A percentile compares a stretch with the other conserved stretches of the same genome.
These are phyloP conservation scores for Bagarius yarrelli DNA, from an alignment of 2,113 vertebrate genomes.

Conservation along the genomic window DNA sequence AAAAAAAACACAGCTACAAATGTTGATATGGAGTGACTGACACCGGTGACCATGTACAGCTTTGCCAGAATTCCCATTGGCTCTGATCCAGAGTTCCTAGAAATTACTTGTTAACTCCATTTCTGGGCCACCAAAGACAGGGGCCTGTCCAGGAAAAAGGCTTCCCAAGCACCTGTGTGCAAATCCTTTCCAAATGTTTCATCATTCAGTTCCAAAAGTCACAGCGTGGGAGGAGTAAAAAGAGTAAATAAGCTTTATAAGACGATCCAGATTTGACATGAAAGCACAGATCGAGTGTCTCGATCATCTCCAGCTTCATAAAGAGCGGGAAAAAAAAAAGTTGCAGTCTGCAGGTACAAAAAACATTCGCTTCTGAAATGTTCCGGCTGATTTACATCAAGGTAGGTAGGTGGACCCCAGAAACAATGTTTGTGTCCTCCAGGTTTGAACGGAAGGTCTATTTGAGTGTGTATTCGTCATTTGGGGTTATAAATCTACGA, in stretches of 20 bases:
- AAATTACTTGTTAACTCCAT: background rate
- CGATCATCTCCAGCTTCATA: conserved; percentile 26
- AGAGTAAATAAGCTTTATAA: conserved; percentile 26
- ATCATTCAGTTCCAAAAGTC: conserved; percentile 20
- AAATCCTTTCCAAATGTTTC: background rate
- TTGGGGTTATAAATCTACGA: conserved; percentile 21
- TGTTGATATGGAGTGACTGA: conserved; percentile 18
- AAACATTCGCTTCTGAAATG: conserved; percentile 50
- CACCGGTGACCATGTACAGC: conserved; percentile 6
- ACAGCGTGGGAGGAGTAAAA: conserved; percentile 32
- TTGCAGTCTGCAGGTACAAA: conserved; percentile 47
- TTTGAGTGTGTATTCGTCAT: background rate
- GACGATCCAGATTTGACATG: conserved; percentile 16
- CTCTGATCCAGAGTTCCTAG: background rate
- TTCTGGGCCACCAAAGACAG: conserved; percentile 15
- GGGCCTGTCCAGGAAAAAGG: background rate
- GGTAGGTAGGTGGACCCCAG: conserved; percentile 1
- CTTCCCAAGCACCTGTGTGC: background rate
- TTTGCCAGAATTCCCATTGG: conserved; percentile 1
- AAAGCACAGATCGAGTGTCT: conserved; percentile 30
- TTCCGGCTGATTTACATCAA: conserved; percentile 46
- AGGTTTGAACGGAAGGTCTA: background rate
- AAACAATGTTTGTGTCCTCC: conserved; percentile 1
- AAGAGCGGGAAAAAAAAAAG: conserved; percentile 36
- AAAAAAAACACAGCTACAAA: conserved; percentile 1